Conservation (phyloP, 53 echinoderm and acorn worm species). For the Arbacia lixula region DNA sequence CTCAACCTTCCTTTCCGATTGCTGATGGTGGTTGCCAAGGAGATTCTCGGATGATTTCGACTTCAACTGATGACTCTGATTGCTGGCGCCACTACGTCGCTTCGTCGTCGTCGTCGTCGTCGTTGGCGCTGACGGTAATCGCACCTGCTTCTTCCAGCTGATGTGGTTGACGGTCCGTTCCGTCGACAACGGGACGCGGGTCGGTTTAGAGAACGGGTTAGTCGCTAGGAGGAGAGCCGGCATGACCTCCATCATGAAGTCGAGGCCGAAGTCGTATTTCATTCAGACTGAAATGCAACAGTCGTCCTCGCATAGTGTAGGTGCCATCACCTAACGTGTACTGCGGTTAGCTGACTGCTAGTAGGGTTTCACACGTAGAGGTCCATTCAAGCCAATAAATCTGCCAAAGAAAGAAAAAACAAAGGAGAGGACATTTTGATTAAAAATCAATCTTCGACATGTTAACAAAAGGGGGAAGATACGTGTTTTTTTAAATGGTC, state of each 20-base stretch:
- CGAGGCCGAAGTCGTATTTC: not conserved
- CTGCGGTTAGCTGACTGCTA: too few relatives aligned
- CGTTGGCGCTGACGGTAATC: slow-evolving; percentile 24
- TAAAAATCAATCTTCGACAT: too few relatives aligned
- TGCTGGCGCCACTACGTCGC: not conserved
- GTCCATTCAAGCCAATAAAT: too few relatives aligned
- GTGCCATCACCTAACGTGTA: too few relatives aligned
- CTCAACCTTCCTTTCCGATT: slow-evolving; percentile 10
- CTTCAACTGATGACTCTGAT: not conserved
- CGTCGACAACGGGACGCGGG: slow-evolving; percentile 24
- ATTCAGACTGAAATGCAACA: too few relatives aligned
- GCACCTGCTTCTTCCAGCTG: slow-evolving; percentile 31
- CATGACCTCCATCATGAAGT: slow-evolving; percentile 38
- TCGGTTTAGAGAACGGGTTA: slow-evolving; percentile 7
- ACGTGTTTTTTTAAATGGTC: too few relatives aligned
- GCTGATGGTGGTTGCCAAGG: too few relatives aligned
- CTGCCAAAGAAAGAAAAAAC: too few relatives aligned
- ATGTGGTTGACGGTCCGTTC: slow-evolving; percentile 40
- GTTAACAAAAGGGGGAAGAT: too few relatives aligned
- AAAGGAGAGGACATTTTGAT: too few relatives aligned
- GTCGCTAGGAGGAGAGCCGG: slow-evolving; percentile 43
- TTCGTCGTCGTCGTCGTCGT: slow-evolving; percentile 26
- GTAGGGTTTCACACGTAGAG: too few relatives aligned
- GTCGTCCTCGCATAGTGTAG: too few relatives aligned
- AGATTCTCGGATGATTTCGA: not conserved